A percentile compares a stretch with the other conserved stretches of the same genome.
phyloP scores from a whole-genome alignment of 2,888 invertebrate species.

The Rhimphoctona megacephalus region DNA sequence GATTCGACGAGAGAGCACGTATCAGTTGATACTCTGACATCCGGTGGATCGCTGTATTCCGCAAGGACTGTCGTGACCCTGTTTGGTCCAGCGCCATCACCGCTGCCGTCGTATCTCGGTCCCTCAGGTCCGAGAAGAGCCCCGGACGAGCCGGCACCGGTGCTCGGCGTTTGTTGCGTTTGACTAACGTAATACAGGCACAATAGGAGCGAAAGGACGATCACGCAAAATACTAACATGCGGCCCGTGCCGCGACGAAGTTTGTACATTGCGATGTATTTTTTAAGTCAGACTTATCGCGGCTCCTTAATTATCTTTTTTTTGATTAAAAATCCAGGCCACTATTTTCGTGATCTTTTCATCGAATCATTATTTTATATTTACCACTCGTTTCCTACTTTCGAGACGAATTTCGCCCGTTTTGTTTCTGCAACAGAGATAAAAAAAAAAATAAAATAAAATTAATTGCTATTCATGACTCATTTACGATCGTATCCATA shows the following conservation, averaged over 20 bases:
- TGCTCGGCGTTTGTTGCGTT: constrained; percentile 76
- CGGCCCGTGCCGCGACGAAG: constrained; percentile 84
- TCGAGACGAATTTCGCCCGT: not conserved
- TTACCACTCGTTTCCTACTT: not conserved
- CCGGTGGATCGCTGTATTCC: constrained; percentile 79
- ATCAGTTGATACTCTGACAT: constrained; percentile 79
- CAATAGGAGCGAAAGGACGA: constrained; percentile 81
- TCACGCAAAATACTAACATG: constrained; percentile 80
- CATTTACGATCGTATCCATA: not conserved
- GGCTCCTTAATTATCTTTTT: not conserved
- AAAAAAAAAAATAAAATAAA: not conserved
- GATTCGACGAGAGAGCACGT: constrained; percentile 85
- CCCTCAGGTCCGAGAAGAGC: constrained; percentile 69
- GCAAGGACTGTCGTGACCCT: constrained; percentile 75
- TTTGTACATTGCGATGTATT: constrained; percentile 81
- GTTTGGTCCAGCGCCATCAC: constrained; percentile 60
- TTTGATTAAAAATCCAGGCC: not conserved
- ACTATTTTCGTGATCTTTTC: not conserved
- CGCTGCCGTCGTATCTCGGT: constrained; percentile 66
- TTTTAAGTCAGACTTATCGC: constrained; percentile 27
- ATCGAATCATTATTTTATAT: not conserved
- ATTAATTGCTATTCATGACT: not conserved
- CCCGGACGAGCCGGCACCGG: constrained; percentile 41
- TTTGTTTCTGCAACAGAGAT: not conserved
- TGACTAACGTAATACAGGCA: constrained; percentile 85